These are phyloP conservation scores for Leucophenga maculata DNA, from an alignment of 2,888 invertebrate species.

Conservation along the genomic window DNA sequence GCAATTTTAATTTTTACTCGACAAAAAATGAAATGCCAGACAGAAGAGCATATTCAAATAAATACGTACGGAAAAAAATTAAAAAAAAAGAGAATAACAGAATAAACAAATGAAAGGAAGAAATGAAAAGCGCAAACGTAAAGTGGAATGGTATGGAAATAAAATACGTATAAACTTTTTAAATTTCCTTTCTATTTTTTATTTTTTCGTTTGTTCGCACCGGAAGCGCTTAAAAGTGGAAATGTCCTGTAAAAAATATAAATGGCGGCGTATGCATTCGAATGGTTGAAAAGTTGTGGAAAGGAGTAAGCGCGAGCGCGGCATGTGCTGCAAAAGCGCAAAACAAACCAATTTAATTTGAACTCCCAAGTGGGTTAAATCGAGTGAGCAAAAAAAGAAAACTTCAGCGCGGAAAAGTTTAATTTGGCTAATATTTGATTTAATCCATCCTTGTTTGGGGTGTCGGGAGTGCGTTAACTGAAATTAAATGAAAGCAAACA, in stretches of 20 bases:
- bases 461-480: too few species aligned
- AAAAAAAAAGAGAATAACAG: constrained; percentile 41
- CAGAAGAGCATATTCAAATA: constrained; percentile 32
- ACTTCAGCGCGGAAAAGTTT: constrained; percentile 36
- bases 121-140: too few species aligned
- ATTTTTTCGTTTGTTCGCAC: constrained; percentile 28
- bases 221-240: constrained; percentile 33
- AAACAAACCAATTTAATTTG: constrained; percentile 70
- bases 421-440: constrained; percentile 31
- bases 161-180: constrained; percentile 58
- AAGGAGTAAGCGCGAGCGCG: constrained; percentile 51
- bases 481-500: too few species aligned
- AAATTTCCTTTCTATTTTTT: too few species aligned
- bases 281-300: constrained; percentile 24
- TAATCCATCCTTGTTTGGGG: constrained; percentile 31
- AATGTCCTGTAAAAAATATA: constrained; percentile 28
- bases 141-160: constrained; percentile 41
- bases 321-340: constrained; percentile 45
- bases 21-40: constrained; percentile 32
- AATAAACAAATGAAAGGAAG: too few species aligned
- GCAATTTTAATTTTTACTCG: constrained; percentile 67
- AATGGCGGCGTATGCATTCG: constrained; percentile 55
- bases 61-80: constrained; percentile 51
- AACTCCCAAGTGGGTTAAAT: constrained; percentile 55
- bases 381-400: constrained; percentile 19